phyloP scores from a whole-genome alignment of 2,888 invertebrate species.

The Cordilura impudica region DNA sequence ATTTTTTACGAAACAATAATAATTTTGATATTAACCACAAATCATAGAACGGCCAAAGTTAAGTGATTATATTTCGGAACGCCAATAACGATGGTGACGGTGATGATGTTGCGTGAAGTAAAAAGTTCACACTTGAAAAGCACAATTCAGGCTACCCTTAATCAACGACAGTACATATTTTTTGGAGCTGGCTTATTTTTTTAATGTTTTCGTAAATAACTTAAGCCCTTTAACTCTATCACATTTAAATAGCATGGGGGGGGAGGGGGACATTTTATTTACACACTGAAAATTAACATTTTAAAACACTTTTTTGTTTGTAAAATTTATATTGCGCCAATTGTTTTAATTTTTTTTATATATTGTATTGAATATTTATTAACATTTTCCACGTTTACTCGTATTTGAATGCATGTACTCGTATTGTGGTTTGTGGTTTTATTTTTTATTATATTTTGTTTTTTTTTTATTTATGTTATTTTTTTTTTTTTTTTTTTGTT shows the following conservation, averaged over 20 bases:
- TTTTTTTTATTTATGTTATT: not conserved
- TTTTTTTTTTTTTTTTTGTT: not conserved
- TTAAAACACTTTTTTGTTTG: too few species aligned
- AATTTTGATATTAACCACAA: conserved; percentile 9
- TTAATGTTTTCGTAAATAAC: not conserved
- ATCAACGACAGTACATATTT: not conserved
- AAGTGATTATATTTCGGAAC: conserved; percentile 34
- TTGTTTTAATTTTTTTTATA: too few species aligned
- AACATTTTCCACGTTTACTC: too few species aligned
- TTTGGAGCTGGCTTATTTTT: not conserved
- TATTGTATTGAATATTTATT: too few species aligned
- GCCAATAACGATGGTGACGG: too few species aligned
- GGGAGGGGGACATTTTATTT: not conserved
- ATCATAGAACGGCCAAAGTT: conserved; percentile 26
- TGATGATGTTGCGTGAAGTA: conserved; percentile 40
- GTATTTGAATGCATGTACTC: too few species aligned
- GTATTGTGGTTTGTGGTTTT: too few species aligned
- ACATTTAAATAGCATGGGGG: too few species aligned
- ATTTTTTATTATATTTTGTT: too few species aligned
- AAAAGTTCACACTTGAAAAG: conserved; percentile 36
- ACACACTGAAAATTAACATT: not conserved
- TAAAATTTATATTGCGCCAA: too few species aligned
- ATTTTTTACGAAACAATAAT: not conserved
- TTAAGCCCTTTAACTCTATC: not conserved
- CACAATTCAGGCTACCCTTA: too few species aligned